phyloP scores from a whole-genome alignment of 2,797 vertebrate genomes.

The Anomalospiza imberbis region DNA sequence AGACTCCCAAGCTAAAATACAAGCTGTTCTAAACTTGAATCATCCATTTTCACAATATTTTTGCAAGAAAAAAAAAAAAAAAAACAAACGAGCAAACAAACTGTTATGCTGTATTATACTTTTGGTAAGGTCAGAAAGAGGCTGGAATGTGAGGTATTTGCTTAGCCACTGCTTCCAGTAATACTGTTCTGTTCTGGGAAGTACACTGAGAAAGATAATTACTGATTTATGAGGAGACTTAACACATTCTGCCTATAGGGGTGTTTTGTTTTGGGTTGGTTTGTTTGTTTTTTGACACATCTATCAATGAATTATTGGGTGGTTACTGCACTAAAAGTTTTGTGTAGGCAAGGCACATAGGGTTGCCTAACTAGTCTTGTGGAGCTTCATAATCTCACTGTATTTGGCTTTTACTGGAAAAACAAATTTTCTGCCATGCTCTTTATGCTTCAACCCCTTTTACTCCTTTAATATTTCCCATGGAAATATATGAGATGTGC shows the following conservation, averaged over 20 bases:
- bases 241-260: background rate
- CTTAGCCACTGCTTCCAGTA: background rate
- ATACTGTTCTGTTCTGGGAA: conserved; percentile 6
- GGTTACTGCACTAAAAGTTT: background rate
- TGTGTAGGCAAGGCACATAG: background rate
- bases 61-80: background rate
- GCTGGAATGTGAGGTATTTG: background rate
- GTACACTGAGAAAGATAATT: background rate
- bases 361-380: background rate
- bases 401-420: background rate
- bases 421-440: background rate
- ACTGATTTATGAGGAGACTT: background rate
- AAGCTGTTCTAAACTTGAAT: background rate
- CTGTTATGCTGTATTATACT: background rate
- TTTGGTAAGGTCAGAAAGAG: background rate
- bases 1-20: background rate
- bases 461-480: background rate
- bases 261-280: background rate
- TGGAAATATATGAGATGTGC: background rate
- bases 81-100: too few relatives aligned
- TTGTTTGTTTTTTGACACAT: background rate
- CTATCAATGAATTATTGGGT: conserved; percentile 3
- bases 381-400: background rate
- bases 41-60: background rate
- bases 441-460: background rate